Base-by-base conservation (phyloP, 2,888 invertebrate species). In the Pristionchus maxplancki region DNA sequence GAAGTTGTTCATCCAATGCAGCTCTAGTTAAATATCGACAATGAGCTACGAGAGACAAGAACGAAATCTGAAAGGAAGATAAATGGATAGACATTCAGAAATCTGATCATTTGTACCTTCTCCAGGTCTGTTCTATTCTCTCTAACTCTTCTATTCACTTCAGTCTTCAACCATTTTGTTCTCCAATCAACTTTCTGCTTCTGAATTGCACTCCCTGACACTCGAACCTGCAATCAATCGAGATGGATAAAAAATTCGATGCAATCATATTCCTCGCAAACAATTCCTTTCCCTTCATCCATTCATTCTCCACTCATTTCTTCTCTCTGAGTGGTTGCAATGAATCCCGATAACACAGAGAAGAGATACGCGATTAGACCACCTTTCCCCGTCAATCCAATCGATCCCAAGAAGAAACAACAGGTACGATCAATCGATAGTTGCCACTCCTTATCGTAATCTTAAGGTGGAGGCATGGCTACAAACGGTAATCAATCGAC, bases 1-100 rank as follows among this genome's bases (percentile, higher is more conserved):
- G 84, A 1, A 90, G 89, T 15, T 87, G 62, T 83, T 92, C 92
- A 62, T 91, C 89, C 15, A 90, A 50, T 13, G 89, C 82, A 4
- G 78, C 11, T 37, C 78, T 44, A 24, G 34, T 44, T 20, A 78
- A 62, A 78, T 53, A 53, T 62, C 74, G 78, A 53, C 50, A 78
- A 34, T 87, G 78, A 50, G 74, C 34, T 15, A 87, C n/a, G 28
- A 74, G 78, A 87, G 62, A 87, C 3, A 87, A 34, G 53, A 87
- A 40, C 8, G n/a, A 0, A 11, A 24, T 71, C 87, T 84, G 58
- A 40, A 40, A 40, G 20, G 40, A 4, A 40, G 67, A 34, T 67
- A 0, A 40, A 40, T 78, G 8, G 11, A 78, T 40, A 78, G 17
- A 4, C 37, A 37, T 24, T 15, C 13, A 15, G 15, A 37, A 13